Evolutionary conservation across 2,888 invertebrate species (phyloP).

Genomic region (Mimas tiliae): DNA sequence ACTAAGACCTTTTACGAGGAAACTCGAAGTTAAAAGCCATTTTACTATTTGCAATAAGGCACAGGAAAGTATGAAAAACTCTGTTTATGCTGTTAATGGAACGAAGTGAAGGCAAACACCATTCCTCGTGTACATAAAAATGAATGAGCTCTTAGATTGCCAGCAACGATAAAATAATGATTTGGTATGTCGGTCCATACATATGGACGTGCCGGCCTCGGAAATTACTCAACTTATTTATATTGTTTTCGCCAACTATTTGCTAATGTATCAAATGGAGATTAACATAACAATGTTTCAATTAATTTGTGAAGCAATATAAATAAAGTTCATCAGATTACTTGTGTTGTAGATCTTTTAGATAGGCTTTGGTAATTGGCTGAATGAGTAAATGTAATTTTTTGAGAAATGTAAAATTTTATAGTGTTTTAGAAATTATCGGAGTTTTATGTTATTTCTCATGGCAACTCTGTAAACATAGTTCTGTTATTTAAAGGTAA

Average conservation of each 20-base stretch:
- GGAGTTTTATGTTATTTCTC: not conserved
- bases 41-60: not conserved
- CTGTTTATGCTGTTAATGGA: not conserved
- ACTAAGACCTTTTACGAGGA: not conserved
- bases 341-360: not conserved
- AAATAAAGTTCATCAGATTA: not conserved
- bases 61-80: not conserved
- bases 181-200: not conserved
- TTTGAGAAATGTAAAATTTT: not conserved
- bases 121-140: conserved; percentile 1
- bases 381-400: not conserved
- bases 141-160: conserved; percentile 7
- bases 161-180: conserved; percentile 7
- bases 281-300: conserved; percentile 6
- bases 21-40: not conserved
- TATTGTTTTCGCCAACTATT: conserved; percentile 1
- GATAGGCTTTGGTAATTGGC: not conserved
- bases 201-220: not conserved
- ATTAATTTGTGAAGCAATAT: conserved; percentile 2
- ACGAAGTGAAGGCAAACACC: conserved; percentile 8
- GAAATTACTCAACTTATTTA: conserved; percentile 16
- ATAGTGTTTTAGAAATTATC: not conserved
- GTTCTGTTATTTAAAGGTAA: conserved; percentile 3
- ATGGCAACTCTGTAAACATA: not conserved
- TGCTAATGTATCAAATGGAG: not conserved